Conservation (phyloP, 1,140 invertebrate species). For the Helicoverpa armigera region DNA sequence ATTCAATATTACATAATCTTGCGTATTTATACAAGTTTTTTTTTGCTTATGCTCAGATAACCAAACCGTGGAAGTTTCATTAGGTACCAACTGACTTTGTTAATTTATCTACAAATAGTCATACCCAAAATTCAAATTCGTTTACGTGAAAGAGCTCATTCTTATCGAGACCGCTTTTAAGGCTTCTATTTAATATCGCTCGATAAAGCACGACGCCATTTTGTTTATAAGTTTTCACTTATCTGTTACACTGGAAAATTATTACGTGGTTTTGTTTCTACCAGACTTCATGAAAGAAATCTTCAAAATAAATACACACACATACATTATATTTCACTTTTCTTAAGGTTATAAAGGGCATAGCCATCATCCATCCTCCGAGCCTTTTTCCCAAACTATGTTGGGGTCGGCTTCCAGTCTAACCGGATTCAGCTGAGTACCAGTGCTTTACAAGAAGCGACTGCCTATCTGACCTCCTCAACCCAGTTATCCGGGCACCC, state of each 20-base stretch:
- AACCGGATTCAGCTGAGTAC: no score
- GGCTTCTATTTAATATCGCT: conserved; percentile 51
- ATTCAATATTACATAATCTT: no score
- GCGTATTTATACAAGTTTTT: neutral
- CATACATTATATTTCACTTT: no score
- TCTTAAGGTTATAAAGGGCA: no score
- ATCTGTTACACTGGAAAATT: conserved; percentile 12
- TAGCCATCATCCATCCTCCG: no score
- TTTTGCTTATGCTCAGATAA: neutral
- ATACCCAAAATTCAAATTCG: neutral
- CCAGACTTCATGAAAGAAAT: no score
- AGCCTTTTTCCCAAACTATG: no score
- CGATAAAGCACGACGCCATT: conserved; percentile 1
- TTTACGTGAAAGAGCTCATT: conserved; percentile 11
- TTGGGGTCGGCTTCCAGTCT: no score
- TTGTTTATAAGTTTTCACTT: conserved; percentile 44
- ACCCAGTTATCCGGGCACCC: no score
- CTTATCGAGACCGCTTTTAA: conserved; percentile 19
- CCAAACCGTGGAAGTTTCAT: neutral
- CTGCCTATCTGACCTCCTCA: no score
- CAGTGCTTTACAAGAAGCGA: no score
- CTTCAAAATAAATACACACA: no score
- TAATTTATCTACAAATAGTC: neutral
- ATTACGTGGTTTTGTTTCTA: neutral
- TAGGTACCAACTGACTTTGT: neutral